Percentiles rank a stretch among this genome's conserved stretches.
Conservation (phyloP, 1,140 invertebrate species). For the Drosophila paulistorum region DNA sequence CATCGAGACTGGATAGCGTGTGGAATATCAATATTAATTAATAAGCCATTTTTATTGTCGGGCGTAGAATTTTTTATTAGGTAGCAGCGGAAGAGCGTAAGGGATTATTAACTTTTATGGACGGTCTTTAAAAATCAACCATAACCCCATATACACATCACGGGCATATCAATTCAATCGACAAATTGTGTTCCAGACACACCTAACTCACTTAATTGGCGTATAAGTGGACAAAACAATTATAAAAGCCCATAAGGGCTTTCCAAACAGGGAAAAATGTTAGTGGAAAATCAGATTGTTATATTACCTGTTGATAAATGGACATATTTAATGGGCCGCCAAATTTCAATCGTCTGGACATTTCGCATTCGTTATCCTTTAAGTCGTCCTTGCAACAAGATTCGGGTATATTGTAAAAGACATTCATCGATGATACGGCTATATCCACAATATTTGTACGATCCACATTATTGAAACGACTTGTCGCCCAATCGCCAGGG, state of each 20-base stretch:
- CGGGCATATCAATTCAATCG: conserved; percentile 10
- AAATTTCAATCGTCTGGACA: conserved; percentile 83
- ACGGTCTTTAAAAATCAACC: conserved; percentile 20
- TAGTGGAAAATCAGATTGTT: background rate
- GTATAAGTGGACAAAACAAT: background rate
- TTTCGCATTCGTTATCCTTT: conserved; percentile 83
- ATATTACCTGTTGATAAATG: conserved; percentile 85
- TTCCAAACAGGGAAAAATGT: no score
- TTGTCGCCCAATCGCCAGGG: conserved; percentile 88
- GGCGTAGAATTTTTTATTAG: conserved; percentile 52
- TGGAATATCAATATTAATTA: conserved; percentile 73
- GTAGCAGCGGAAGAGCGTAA: conserved; percentile 23
- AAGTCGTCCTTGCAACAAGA: conserved; percentile 85
- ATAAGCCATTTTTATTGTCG: conserved; percentile 55
- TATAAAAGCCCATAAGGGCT: background rate
- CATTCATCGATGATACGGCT: conserved; percentile 75
- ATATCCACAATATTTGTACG: conserved; percentile 78
- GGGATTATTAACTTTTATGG: conserved; percentile 67
- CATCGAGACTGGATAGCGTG: conserved; percentile 47
- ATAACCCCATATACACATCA: conserved; percentile 11
- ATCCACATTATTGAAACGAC: conserved; percentile 85
- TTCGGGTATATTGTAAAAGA: conserved; percentile 85
- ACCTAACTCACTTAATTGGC: conserved; percentile 34
- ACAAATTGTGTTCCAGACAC: conserved; percentile 43
- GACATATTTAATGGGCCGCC: conserved; percentile 83